phyloP scores from a whole-genome alignment of 2,888 invertebrate genomes.

The Thalpophila matura region DNA sequence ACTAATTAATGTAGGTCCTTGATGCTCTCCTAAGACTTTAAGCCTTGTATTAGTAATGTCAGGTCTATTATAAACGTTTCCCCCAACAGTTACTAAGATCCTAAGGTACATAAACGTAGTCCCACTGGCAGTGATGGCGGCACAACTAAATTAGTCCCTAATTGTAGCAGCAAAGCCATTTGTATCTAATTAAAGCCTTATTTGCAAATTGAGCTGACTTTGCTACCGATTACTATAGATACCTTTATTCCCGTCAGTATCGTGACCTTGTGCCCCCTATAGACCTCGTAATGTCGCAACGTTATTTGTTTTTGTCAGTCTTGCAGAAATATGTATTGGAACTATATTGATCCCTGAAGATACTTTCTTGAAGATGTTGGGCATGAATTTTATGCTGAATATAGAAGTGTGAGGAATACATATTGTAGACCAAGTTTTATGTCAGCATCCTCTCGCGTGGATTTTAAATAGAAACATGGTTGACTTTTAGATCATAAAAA shows the following conservation, averaged over 20 bases:
- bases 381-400: conserved; percentile 24
- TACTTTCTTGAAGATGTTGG: conserved; percentile 18
- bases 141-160: conserved; percentile 64
- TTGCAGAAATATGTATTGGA: conserved; percentile 35
- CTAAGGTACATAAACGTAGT: conserved; percentile 14
- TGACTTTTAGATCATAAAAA: conserved; percentile 15
- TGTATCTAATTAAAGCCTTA: conserved; percentile 70
- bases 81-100: conserved; percentile 28
- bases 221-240: conserved; percentile 13
- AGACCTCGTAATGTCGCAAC: conserved; percentile 29
- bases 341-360: conserved; percentile 42
- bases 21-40: conserved; percentile 6
- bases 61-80: conserved; percentile 28
- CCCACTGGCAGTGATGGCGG: conserved; percentile 28
- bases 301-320: conserved; percentile 50
- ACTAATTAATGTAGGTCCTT: conserved; percentile 15
- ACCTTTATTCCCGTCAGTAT: background rate
- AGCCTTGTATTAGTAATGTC: conserved; percentile 20
- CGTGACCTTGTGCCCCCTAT: conserved; percentile 17
- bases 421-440: conserved; percentile 24
- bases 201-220: conserved; percentile 61
- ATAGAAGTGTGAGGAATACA: conserved; percentile 18
- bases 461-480: conserved; percentile 6
- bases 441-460: background rate
- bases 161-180: conserved; percentile 64